Evolutionary conservation across 2,888 invertebrate genomes (phyloP).

Genomic region (Mythimna pallens): DNA sequence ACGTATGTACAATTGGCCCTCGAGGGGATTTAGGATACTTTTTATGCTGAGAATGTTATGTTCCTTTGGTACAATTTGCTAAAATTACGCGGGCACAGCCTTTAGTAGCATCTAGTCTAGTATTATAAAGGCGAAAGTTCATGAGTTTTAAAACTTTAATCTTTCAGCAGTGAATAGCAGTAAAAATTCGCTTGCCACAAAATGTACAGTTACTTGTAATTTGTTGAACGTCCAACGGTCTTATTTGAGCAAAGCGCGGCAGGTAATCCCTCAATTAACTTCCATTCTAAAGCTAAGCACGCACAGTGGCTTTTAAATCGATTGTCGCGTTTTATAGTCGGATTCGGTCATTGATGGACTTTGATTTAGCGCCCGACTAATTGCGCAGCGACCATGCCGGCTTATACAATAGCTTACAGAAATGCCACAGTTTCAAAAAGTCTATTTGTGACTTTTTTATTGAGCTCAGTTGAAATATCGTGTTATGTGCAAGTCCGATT

Average conservation of each 20-base stretch:
- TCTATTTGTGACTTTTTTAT: conserved; percentile 46
- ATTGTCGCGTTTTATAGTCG: conserved; percentile 66
- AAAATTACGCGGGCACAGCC: too few relatives aligned
- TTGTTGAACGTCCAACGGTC: conserved; percentile 52
- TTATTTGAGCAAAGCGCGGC: conserved; percentile 54
- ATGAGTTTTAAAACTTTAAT: conserved; percentile 19
- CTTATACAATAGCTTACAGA: conserved; percentile 58
- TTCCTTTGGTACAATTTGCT: too few relatives aligned
- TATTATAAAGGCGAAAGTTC: background rate
- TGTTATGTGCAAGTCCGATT: conserved; percentile 28
- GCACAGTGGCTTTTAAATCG: conserved; percentile 67
- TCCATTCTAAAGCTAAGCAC: conserved; percentile 66
- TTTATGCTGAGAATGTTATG: too few relatives aligned
- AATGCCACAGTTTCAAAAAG: conserved; percentile 42
- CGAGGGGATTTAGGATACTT: background rate
- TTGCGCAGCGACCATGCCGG: conserved; percentile 50
- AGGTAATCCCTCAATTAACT: conserved; percentile 69
- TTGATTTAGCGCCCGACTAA: conserved; percentile 66
- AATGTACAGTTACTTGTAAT: conserved; percentile 52
- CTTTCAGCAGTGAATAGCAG: conserved; percentile 32
- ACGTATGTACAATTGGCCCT: too few relatives aligned
- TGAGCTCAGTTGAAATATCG: conserved; percentile 28
- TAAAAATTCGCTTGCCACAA: conserved; percentile 44
- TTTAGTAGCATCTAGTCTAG: too few relatives aligned
- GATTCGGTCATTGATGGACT: conserved; percentile 62